phyloP scores from a whole-genome alignment of 92 coral and sea anemone genomes.

The Heteractis magnifica region DNA sequence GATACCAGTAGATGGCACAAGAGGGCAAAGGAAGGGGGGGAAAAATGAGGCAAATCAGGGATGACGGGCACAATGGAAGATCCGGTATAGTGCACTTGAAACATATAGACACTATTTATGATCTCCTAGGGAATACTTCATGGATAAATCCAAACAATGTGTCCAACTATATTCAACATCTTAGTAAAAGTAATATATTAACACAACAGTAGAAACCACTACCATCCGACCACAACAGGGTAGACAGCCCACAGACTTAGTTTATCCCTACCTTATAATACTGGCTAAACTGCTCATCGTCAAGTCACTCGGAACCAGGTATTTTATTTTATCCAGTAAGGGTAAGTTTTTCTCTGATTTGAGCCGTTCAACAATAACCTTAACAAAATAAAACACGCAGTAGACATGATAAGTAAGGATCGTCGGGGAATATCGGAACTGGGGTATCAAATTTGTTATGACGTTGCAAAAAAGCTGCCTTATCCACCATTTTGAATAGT shows the following conservation, averaged over 20 bases:
- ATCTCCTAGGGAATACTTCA: no score
- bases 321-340: slow-evolving; percentile 93
- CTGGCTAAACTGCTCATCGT: slow-evolving; percentile 98
- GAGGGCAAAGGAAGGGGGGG: no score
- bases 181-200: neutral
- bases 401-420: neutral
- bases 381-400: neutral
- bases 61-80: no score
- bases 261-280: slow-evolving; percentile 69
- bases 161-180: neutral
- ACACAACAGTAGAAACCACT: neutral
- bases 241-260: neutral
- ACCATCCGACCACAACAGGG: slow-evolving; percentile 6
- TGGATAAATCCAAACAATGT: no score
- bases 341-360: slow-evolving; percentile 89
- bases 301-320: slow-evolving; percentile 89
- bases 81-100: no score
- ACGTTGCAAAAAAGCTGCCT: slow-evolving; percentile 1
- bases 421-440: neutral
- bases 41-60: no score
- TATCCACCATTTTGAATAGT: neutral
- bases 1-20: no score
- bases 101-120: no score
- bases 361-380: slow-evolving; percentile 97
- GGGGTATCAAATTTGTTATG: neutral